Base-by-base conservation (phyloP, 2,888 invertebrate species). In the Campoplex capitator region DNA sequence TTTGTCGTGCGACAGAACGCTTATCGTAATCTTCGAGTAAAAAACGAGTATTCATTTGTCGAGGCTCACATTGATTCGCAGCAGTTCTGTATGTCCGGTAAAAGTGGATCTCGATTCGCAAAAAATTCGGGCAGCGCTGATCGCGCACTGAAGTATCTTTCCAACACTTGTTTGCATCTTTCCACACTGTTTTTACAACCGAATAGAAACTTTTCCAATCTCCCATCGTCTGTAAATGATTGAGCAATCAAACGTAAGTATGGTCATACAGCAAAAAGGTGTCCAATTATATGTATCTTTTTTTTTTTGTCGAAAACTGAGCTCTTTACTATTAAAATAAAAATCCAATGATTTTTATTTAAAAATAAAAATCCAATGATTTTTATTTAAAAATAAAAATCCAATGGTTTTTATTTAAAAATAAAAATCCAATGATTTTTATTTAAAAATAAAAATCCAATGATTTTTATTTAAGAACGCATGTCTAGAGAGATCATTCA, bases 151-250 rank as follows among this genome's bases (percentile, higher is more conserved):
- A 92, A 94, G 83, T 94, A 94, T 87, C 93, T 91, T 79, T 94
- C 94, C 56, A 94, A 87, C 79, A 94, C 93, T 74, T 89, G 88
- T 89, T 95, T 94, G 79, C 94, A 94, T 80, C 93, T 90, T 78
- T 94, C 94, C 16, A 94, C 86, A 84, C 93, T 94, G 88, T 94
- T 94, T 88, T 95, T 95, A 88, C 94, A 95, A 3, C 94, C 93
- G 74, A 93, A 94, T 38, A 95, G 89, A 85, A 95, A 94, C 62
- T 92, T 92, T 74, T 93, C 94, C 73, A 94, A 87, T 86, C 93
- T 92, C 6, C 80, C 88, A 23, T 94, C 94, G 71, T 94, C 94
- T 94, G 89, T 6, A 62, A 80, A 83, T 32, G n/a, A 42, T 79
- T 28, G 42, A 16, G 13, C 28, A 42, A 67, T 56, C 13, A 16